These are phyloP conservation scores for Sclerodermus sp. DNA, from an alignment of 2,888 invertebrate genomes.

Conservation along the genomic window DNA sequence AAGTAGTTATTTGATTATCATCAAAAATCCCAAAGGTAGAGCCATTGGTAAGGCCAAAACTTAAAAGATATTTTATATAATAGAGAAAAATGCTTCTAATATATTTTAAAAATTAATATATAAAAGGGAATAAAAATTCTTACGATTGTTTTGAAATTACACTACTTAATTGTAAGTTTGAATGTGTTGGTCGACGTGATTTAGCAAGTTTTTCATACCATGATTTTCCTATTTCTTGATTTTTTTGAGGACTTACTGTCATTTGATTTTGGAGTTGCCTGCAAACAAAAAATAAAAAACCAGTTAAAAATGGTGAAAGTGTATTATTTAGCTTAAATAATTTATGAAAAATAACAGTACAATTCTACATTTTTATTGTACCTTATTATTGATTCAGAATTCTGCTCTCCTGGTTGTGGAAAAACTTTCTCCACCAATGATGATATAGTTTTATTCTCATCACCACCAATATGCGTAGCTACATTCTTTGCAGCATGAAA, in stretches of 20 bases:
- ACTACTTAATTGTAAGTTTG: background rate
- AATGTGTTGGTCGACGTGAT: no score
- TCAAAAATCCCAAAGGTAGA: background rate
- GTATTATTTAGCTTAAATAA: slow-evolving; percentile 1
- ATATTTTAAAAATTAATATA: background rate
- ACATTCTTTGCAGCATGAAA: slow-evolving; percentile 71
- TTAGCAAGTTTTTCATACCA: no score
- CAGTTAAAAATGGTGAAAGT: slow-evolving; percentile 59
- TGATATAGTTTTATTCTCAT: slow-evolving; percentile 70
- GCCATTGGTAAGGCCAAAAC: slow-evolving; percentile 7
- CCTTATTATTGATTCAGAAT: background rate
- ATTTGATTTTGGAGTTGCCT: background rate
- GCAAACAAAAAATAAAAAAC: slow-evolving; percentile 71
- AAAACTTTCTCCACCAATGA: slow-evolving; percentile 73
- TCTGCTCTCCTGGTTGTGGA: slow-evolving; percentile 22
- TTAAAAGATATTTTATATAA: background rate
- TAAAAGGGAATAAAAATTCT: background rate
- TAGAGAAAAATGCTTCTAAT: background rate
- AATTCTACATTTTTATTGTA: slow-evolving; percentile 1
- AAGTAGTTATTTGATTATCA: background rate
- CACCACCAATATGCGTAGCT: slow-evolving; percentile 70
- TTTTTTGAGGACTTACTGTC: background rate
- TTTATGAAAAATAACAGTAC: background rate
- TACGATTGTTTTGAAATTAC: background rate
- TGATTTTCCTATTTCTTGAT: background rate